phyloP scores from a whole-genome alignment of 2,797 vertebrate genomes.

The Valencia hispanica region DNA sequence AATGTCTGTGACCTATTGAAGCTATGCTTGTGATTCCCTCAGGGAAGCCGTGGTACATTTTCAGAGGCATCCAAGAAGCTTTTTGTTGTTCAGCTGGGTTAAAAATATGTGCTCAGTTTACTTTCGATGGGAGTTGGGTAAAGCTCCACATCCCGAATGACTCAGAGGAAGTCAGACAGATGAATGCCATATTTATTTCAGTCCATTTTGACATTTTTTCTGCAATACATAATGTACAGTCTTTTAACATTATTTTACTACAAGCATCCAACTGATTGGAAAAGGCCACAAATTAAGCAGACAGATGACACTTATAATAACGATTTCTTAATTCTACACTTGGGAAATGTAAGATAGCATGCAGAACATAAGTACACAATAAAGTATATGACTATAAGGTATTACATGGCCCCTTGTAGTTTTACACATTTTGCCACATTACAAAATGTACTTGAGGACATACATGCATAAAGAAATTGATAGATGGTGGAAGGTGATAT shows the following conservation, averaged over 20 bases:
- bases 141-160: background rate
- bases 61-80: conserved; percentile 1
- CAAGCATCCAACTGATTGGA: background rate
- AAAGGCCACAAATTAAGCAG: background rate
- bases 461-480: background rate
- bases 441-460: background rate
- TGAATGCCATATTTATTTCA: background rate
- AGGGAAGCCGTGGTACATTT: background rate
- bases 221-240: background rate
- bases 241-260: background rate
- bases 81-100: background rate
- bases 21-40: background rate
- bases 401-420: background rate
- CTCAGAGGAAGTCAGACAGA: background rate
- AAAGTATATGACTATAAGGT: background rate
- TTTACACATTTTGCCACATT: background rate
- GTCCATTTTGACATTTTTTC: background rate
- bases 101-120: conserved; percentile 2
- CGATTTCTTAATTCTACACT: background rate
- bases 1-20: conserved; percentile 1
- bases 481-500: background rate
- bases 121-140: background rate
- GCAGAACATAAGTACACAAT: background rate
- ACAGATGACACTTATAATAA: background rate
- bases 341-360: background rate